phyloP scores from a whole-genome alignment of 2,113 vertebrate species.

The Dipodomys stephensi region DNA sequence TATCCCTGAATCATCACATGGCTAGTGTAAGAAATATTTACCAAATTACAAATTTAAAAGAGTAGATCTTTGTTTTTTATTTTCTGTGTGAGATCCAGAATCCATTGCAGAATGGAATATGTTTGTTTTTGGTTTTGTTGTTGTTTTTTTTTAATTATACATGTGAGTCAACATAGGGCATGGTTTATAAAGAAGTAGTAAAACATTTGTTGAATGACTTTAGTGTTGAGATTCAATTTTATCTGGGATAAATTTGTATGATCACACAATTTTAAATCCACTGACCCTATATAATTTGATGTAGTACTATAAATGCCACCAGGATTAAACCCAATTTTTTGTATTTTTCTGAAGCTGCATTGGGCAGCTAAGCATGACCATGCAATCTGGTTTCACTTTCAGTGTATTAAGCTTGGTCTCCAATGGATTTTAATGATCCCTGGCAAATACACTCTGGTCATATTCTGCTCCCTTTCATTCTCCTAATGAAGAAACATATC shows the following conservation, averaged over 20 bases:
- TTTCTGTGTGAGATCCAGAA: not conserved
- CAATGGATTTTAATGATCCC: not conserved
- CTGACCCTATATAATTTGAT: not conserved
- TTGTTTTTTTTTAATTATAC: not conserved
- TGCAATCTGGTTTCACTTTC: not conserved
- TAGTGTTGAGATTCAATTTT: not conserved
- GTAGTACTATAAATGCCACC: not conserved
- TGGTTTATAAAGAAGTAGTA: not conserved
- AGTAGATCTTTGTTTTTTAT: not conserved
- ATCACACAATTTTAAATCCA: not conserved
- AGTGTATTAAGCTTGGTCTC: not conserved
- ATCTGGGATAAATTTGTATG: not conserved
- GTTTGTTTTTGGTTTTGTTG: not conserved
- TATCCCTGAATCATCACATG: not conserved
- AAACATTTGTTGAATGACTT: not conserved
- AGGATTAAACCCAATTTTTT: not conserved
- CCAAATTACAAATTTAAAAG: not conserved
- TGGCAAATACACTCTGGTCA: not conserved
- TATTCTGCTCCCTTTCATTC: not conserved
- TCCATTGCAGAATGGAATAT: not conserved
- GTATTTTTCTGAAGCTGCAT: not conserved
- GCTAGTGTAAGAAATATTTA: not conserved
- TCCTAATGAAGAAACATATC: not conserved
- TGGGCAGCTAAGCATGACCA: not conserved
- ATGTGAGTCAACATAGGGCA: fast-evolving